Percentiles rank a stretch among this genome's conserved stretches.
Evolutionary conservation across 2,113 vertebrate species (phyloP).

Genomic region (Bufo gargarizans): DNA sequence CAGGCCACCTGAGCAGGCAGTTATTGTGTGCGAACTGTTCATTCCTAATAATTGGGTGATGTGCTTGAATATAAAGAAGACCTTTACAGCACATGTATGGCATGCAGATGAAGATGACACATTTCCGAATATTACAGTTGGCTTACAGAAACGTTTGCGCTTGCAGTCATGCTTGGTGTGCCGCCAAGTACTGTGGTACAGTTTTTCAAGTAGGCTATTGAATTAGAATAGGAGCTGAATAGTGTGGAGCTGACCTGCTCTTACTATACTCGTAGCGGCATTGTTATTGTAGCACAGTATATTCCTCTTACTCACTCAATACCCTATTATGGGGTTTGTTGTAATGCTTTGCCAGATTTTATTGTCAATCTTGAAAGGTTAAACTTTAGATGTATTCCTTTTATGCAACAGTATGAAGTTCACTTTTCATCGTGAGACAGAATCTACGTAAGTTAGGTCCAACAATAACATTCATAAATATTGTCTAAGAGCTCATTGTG

Average conservation of each 20-base stretch:
- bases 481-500: background rate
- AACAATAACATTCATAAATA: slow-evolving; percentile 17
- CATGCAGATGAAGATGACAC: too few relatives aligned
- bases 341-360: background rate
- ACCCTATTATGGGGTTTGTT: background rate
- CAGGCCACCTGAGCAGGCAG: too few relatives aligned
- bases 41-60: too few relatives aligned
- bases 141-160: too few relatives aligned
- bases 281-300: background rate
- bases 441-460: background rate
- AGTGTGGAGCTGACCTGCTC: background rate
- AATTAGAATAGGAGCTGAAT: background rate
- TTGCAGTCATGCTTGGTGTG: background rate
- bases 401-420: background rate
- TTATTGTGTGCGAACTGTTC: too few relatives aligned
- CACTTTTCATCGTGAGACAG: background rate
- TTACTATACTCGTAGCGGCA: background rate
- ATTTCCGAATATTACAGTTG: background rate
- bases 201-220: background rate
- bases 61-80: background rate
- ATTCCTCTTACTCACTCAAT: background rate
- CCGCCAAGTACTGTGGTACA: background rate
- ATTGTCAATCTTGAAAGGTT: background rate
- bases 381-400: background rate
- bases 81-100: background rate